phyloP scores from a whole-genome alignment of 2,888 invertebrate species.

The Eugnorisma glareosa region DNA sequence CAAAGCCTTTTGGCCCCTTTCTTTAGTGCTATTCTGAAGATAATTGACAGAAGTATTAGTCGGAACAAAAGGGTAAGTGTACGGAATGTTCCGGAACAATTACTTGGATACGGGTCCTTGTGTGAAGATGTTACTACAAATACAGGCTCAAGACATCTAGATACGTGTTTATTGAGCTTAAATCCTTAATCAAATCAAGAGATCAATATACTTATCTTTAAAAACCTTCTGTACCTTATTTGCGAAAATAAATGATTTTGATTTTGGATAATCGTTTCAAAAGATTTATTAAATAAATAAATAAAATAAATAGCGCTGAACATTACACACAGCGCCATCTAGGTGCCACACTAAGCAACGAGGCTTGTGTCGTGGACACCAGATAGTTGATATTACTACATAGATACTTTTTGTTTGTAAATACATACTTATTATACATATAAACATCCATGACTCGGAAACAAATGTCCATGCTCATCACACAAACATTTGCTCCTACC shows the following conservation, averaged over 20 bases:
- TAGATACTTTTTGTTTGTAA: no score
- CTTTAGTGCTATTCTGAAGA: conserved; percentile 30
- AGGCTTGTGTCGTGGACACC: no score
- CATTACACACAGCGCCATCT: no score
- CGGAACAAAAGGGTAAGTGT: neutral
- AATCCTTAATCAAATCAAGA: neutral
- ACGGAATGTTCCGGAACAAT: neutral
- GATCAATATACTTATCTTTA: neutral
- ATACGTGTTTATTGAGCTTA: neutral
- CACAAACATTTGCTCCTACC: no score
- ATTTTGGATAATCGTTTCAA: neutral
- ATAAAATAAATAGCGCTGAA: no score
- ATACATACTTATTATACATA: no score
- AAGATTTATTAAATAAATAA: neutral
- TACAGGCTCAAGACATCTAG: neutral
- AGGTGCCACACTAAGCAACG: no score
- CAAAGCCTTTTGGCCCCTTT: conserved; percentile 64
- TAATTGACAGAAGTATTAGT: conserved; percentile 38
- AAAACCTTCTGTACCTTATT: no score
- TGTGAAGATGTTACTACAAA: neutral
- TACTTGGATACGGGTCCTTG: neutral
- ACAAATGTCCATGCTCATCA: no score
- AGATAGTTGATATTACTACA: no score
- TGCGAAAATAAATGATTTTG: no score
- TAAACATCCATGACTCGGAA: no score